These are phyloP conservation scores for Myiotriccus ornatus DNA, from an alignment of 2,797 vertebrate genomes.

Conservation along the genomic window DNA sequence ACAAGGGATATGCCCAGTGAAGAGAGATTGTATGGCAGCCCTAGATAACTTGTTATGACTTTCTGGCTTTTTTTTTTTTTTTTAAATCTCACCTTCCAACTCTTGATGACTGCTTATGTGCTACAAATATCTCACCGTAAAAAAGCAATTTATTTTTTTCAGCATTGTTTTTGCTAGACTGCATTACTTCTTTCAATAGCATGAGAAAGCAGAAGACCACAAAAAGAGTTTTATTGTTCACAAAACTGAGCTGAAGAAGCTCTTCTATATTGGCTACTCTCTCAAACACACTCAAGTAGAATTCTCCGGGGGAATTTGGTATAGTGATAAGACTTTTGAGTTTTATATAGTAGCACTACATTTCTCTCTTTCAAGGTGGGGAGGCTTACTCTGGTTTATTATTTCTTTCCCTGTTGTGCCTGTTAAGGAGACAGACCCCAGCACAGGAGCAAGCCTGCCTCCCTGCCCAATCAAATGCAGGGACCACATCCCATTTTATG, in stretches of 20 bases:
- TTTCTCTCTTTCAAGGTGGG: background rate
- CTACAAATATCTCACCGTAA: background rate
- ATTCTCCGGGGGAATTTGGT: background rate
- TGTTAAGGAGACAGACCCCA: background rate
- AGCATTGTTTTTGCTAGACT: background rate
- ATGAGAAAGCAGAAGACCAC: background rate
- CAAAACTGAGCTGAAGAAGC: background rate
- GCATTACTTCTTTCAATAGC: background rate
- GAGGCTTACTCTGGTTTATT: background rate
- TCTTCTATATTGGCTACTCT: background rate
- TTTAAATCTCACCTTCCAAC: background rate
- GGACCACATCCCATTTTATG: background rate
- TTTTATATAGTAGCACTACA: background rate
- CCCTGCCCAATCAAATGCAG: background rate
- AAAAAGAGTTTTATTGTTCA: background rate
- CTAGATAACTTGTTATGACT: background rate
- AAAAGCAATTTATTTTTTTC: background rate
- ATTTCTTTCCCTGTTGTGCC: background rate
- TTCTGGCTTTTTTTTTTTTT: background rate
- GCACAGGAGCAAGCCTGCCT: background rate
- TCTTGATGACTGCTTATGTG: background rate
- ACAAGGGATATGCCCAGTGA: background rate
- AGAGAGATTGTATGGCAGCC: rapidly evolving
- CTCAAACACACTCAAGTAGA: background rate
- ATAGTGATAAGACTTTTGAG: background rate